Percentiles rank a stretch among this genome's conserved stretches.
Conservation (phyloP, 2,888 invertebrate genomes). For the Caenorhabditis angaria region DNA sequence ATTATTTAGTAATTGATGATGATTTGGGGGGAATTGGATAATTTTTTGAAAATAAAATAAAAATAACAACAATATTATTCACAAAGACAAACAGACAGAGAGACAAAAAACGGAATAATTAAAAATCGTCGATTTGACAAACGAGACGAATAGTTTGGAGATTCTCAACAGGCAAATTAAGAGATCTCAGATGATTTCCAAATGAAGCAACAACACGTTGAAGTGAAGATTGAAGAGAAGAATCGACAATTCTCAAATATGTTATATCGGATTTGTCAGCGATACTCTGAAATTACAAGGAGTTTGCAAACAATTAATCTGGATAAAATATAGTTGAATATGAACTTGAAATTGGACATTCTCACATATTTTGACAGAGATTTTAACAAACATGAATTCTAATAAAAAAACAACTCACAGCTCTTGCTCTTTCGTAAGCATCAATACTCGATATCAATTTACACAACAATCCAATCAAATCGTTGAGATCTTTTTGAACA, state of each 20-base stretch:
- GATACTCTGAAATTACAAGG: constrained; percentile 42
- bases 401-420: constrained; percentile 29
- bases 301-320: no score
- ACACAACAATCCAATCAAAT: constrained; percentile 28
- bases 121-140: constrained; percentile 28
- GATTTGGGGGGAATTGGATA: neutral
- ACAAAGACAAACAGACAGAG: neutral
- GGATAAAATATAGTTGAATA: no score
- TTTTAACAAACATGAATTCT: constrained; percentile 12
- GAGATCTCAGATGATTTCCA: constrained; percentile 30
- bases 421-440: constrained; percentile 46
- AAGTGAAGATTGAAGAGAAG: constrained; percentile 32
- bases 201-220: constrained; percentile 34
- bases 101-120: constrained; percentile 19
- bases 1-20: constrained; percentile 7
- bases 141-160: constrained; percentile 26
- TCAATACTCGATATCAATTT: constrained; percentile 42
- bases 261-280: constrained; percentile 43
- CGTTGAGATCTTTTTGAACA: constrained; percentile 51
- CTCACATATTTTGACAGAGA: no score
- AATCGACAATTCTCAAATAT: constrained; percentile 29
- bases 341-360: no score
- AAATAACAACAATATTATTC: constrained; percentile 7
- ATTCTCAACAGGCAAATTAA: constrained; percentile 31
- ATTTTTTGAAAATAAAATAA: neutral